These are phyloP conservation scores for Rugalucina vietnamica DNA, from an alignment of 2,888 invertebrate species.

Conservation along the genomic window DNA sequence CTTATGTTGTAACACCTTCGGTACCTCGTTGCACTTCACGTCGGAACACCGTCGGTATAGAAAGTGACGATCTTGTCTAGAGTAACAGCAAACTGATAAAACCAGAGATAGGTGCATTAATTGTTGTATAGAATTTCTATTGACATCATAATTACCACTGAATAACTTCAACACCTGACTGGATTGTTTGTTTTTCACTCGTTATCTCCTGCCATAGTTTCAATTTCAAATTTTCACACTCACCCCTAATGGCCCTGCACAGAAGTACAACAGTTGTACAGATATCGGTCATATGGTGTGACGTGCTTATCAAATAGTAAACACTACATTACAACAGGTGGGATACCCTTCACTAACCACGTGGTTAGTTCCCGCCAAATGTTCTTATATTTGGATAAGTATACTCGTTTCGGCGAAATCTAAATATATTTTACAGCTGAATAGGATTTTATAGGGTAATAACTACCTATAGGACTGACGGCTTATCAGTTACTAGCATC, in stretches of 20 bases:
- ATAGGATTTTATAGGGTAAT: neutral
- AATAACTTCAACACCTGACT: constrained; percentile 22
- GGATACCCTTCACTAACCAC: constrained; percentile 51
- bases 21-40: no score
- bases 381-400: neutral
- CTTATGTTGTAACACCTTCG: no score
- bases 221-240: neutral
- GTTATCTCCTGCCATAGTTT: neutral
- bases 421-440: neutral
- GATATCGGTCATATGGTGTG: neutral
- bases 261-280: no score
- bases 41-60: no score
- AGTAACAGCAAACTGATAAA: neutral
- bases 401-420: neutral
- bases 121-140: neutral
- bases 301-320: constrained; percentile 3
- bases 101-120: neutral
- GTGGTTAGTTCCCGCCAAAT: constrained; percentile 60
- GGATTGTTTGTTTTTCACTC: constrained; percentile 24
- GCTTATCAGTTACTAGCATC: no score
- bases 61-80: no score
- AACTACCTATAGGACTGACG: neutral
- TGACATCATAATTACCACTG: constrained; percentile 32
- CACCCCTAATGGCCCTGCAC: neutral
- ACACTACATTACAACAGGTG: constrained; percentile 54